Conservation (phyloP, 2,888 invertebrate species). For the Halocaridina rubra region DNA sequence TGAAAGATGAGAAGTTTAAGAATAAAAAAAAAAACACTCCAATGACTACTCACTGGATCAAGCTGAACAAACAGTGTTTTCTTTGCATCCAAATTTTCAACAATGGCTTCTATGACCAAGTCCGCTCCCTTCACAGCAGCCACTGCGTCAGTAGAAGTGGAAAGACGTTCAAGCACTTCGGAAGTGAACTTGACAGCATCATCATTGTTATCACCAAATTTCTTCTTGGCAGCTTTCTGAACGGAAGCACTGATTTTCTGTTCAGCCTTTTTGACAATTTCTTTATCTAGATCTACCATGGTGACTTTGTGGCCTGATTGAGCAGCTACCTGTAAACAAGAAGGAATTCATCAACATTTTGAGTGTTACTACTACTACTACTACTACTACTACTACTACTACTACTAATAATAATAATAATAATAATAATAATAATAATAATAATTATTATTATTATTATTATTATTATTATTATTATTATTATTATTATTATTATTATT, state of each 20-base stretch:
- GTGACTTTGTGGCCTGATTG: conserved; percentile 85
- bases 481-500: too few relatives aligned
- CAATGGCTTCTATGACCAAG: conserved; percentile 74
- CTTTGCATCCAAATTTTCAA: conserved; percentile 74
- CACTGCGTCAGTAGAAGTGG: conserved; percentile 69
- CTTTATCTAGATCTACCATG: conserved; percentile 81
- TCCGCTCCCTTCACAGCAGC: conserved; percentile 70
- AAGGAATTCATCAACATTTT: background rate
- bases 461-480: too few relatives aligned
- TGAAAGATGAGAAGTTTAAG: too few relatives aligned
- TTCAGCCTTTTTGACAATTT: conserved; percentile 79
- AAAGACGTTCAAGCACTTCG: conserved; percentile 75
- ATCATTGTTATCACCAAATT: conserved; percentile 76
- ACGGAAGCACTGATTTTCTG: conserved; percentile 78
- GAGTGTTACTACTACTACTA: too few relatives aligned
- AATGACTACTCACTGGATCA: conserved; percentile 68
- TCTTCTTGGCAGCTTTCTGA: conserved; percentile 82
- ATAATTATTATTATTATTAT: too few relatives aligned
- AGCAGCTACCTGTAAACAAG: conserved; percentile 78
- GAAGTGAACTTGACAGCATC: conserved; percentile 78
- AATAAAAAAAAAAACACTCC: too few relatives aligned
- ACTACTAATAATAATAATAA: too few relatives aligned
- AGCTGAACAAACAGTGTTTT: conserved; percentile 72
- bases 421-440: too few relatives aligned
- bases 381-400: too few relatives aligned